Percentiles rank a stretch among this genome's conserved stretches.
Evolutionary conservation across 1,140 invertebrate species (phyloP).

Genomic region (Zaprionus nigranus): DNA sequence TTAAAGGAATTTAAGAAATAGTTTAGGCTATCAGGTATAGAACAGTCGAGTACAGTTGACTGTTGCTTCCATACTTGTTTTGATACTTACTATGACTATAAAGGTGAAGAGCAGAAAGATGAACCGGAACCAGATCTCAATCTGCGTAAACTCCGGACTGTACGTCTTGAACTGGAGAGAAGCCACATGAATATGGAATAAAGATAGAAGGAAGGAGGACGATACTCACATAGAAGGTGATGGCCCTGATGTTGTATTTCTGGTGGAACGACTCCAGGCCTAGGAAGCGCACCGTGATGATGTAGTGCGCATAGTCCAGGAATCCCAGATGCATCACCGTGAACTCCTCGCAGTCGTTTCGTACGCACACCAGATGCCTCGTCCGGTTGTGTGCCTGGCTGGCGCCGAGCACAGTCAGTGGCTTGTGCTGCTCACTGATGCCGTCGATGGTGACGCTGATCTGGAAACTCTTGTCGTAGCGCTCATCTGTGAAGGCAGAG

Average conservation of each 20-base stretch:
- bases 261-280: slow-evolving; percentile 93
- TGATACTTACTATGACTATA: slow-evolving; percentile 91
- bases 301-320: slow-evolving; percentile 94
- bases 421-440: slow-evolving; percentile 89
- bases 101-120: slow-evolving; percentile 96
- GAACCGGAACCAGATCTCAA: slow-evolving; percentile 98
- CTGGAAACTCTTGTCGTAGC: slow-evolving; percentile 94
- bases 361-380: slow-evolving; percentile 91
- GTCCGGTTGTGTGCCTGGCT: slow-evolving; percentile 91
- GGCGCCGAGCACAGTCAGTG: slow-evolving; percentile 87
- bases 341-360: slow-evolving; percentile 93
- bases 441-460: slow-evolving; percentile 93
- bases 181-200: neutral
- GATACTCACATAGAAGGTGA: slow-evolving; percentile 95
- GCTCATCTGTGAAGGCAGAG: slow-evolving; percentile 86
- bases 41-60: neutral
- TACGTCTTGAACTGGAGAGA: slow-evolving; percentile 95
- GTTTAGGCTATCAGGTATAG: neutral
- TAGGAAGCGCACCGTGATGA: slow-evolving; percentile 93
- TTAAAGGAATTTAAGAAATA: too few relatives aligned
- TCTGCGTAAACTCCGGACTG: slow-evolving; percentile 97
- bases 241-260: slow-evolving; percentile 92
- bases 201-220: neutral
- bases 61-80: slow-evolving; percentile 72
- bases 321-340: slow-evolving; percentile 96